Conservation (phyloP, 2,113 vertebrate genomes). For the Gambusia holbrooki region DNA sequence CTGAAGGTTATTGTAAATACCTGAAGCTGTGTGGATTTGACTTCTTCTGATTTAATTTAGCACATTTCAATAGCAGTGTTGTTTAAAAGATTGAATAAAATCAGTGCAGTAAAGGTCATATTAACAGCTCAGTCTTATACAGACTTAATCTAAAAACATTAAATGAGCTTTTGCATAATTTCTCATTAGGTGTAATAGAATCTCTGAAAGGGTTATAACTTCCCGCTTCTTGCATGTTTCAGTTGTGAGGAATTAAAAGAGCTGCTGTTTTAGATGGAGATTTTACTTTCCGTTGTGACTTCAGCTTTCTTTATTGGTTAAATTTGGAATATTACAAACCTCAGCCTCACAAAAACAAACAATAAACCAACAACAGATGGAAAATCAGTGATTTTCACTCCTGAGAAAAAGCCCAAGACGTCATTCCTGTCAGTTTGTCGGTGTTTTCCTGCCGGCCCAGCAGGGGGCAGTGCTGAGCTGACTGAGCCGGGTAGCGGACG, state of each 20-base stretch:
- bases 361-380: neutral
- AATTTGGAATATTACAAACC: neutral
- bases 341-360: neutral
- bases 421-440: neutral
- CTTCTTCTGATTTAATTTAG: neutral
- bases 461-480: constrained; percentile 62
- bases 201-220: neutral
- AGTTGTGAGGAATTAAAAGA: neutral
- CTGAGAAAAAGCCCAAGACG: neutral
- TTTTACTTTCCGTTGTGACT: neutral
- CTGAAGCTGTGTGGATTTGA: neutral
- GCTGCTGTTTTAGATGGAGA: neutral
- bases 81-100: neutral
- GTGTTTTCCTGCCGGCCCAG: constrained; percentile 27
- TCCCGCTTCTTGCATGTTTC: neutral
- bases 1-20: neutral
- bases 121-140: neutral
- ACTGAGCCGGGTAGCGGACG: constrained; percentile 1
- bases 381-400: neutral
- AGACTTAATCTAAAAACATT: neutral
- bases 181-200: neutral
- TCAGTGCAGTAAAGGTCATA: neutral
- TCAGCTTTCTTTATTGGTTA: neutral
- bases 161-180: neutral
- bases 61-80: neutral